Conservation (phyloP, 2,113 vertebrate genomes). For the Tetrax tetrax region DNA sequence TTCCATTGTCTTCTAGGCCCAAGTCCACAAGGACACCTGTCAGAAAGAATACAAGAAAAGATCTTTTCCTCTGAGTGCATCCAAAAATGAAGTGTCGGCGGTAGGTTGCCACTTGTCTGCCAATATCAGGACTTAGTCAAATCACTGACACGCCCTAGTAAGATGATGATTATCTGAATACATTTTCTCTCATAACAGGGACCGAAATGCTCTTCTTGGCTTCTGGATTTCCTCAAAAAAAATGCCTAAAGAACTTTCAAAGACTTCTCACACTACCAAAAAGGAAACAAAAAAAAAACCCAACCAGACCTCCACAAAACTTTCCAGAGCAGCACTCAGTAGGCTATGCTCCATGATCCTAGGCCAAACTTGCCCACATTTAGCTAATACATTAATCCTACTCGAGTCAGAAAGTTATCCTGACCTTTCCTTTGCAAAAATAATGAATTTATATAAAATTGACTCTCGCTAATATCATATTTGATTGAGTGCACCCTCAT, state of each 20-base stretch:
- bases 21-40: slow-evolving; percentile 94
- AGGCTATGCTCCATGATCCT: neutral
- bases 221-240: neutral
- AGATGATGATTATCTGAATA: neutral
- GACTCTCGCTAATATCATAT: neutral
- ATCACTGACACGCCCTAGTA: neutral
- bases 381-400: neutral
- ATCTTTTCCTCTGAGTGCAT: neutral
- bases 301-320: neutral
- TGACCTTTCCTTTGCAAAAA: neutral
- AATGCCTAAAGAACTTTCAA: neutral
- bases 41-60: neutral
- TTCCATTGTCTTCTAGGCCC: slow-evolving; percentile 88
- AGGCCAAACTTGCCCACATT: neutral
- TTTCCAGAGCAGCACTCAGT: neutral
- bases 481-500: neutral
- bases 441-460: neutral
- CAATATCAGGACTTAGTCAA: neutral
- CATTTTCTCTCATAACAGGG: neutral
- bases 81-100: neutral
- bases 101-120: neutral
- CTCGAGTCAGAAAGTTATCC: neutral
- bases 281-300: neutral
- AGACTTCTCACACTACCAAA: neutral
- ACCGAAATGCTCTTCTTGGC: neutral